These are phyloP conservation scores for Glossosoma conforme DNA, from an alignment of 1,140 invertebrate species.

Conservation along the genomic window DNA sequence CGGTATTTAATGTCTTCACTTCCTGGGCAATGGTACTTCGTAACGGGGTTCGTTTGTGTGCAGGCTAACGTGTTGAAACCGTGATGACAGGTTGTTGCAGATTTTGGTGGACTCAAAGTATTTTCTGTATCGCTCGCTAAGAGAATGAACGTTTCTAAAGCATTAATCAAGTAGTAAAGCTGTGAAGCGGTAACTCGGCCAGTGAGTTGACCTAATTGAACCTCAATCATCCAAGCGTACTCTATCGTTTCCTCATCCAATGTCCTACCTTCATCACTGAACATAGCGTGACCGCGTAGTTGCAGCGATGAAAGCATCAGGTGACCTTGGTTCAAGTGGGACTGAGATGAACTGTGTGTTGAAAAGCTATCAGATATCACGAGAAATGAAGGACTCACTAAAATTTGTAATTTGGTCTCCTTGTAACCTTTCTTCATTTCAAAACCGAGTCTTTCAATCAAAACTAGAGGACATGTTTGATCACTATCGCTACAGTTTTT, in stretches of 20 bases:
- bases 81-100: conserved; percentile 81
- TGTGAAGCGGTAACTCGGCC: conserved; percentile 76
- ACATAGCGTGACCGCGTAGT: conserved; percentile 93
- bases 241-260: conserved; percentile 93
- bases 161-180: conserved; percentile 78
- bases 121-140: conserved; percentile 88
- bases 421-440: conserved; percentile 93
- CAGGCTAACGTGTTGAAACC: conserved; percentile 73
- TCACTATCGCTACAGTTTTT: conserved; percentile 84
- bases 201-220: conserved; percentile 76
- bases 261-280: conserved; percentile 84
- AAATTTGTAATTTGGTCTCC: conserved; percentile 86
- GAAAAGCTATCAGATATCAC: conserved; percentile 64
- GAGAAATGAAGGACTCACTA: conserved; percentile 84
- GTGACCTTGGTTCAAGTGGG: conserved; percentile 82
- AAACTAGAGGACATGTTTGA: conserved; percentile 83
- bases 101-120: conserved; percentile 69
- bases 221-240: conserved; percentile 90
- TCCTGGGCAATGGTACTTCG: conserved; percentile 74
- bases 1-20: conserved; percentile 92
- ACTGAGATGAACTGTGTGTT: conserved; percentile 56
- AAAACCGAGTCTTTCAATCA: conserved; percentile 89
- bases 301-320: conserved; percentile 85
- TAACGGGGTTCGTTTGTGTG: conserved; percentile 63
- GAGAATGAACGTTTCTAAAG: conserved; percentile 84